phyloP scores from a whole-genome alignment of 2,888 invertebrate species.

The Dolichopus griseipennis region DNA sequence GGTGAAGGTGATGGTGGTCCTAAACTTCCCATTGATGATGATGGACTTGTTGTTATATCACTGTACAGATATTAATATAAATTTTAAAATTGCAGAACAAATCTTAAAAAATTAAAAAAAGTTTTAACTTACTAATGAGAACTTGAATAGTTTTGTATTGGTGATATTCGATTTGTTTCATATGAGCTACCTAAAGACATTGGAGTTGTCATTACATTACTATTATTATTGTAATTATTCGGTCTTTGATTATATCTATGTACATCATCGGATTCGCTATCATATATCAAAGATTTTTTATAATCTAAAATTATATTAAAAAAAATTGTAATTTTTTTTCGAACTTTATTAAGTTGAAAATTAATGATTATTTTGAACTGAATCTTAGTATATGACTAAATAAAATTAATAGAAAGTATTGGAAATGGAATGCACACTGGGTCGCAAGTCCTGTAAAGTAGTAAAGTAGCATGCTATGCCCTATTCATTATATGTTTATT shows the following conservation, averaged over 20 bases:
- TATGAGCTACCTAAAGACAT: constrained; percentile 22
- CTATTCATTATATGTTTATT: no score
- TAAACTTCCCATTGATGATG: constrained; percentile 40
- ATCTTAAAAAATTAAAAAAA: background rate
- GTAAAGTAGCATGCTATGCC: no score
- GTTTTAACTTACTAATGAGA: constrained; percentile 22
- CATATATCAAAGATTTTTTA: constrained; percentile 39
- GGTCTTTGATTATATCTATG: constrained; percentile 29
- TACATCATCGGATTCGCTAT: constrained; percentile 52
- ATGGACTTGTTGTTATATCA: constrained; percentile 37
- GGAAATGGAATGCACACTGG: no score
- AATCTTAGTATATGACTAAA: no score
- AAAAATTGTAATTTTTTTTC: background rate
- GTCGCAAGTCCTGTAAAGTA: no score
- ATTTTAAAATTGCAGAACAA: background rate
- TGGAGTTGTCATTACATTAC: constrained; percentile 8
- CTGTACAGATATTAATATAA: constrained; percentile 20
- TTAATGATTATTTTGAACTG: no score
- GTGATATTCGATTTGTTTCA: constrained; percentile 22
- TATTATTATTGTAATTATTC: constrained; percentile 13
- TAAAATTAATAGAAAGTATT: background rate
- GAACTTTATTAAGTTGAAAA: no score
- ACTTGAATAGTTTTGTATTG: constrained; percentile 21
- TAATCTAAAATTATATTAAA: constrained; percentile 27
- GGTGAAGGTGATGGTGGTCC: constrained; percentile 38